Percentiles rank a stretch among this genome's conserved stretches.
These are phyloP conservation scores for Zapornia atra DNA, from an alignment of 2,113 vertebrate genomes.

Conservation along the genomic window DNA sequence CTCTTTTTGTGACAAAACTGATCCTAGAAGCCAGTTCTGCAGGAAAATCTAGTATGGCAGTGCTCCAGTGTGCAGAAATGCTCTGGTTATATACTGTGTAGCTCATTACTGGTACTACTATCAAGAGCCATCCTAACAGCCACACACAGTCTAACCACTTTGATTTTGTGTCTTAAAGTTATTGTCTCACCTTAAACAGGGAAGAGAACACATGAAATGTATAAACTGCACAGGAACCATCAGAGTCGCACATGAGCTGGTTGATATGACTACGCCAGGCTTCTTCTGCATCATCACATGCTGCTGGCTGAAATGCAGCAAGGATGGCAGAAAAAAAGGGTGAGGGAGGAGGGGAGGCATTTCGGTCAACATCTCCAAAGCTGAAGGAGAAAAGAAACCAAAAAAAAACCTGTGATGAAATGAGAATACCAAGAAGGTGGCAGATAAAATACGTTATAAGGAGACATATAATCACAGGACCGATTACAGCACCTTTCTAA, in stretches of 20 bases:
- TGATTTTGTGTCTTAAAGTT: not conserved
- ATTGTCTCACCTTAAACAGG: constrained; percentile 89
- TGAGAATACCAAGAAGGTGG: not conserved
- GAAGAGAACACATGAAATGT: constrained; percentile 98
- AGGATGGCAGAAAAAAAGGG: constrained; percentile 97
- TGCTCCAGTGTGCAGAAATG: not conserved
- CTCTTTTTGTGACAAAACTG: not conserved
- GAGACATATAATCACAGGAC: not conserved
- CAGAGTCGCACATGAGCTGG: constrained; percentile 93
- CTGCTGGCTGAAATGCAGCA: constrained; percentile 90
- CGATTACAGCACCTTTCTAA: not conserved
- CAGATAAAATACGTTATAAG: not conserved
- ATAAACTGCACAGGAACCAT: constrained; percentile 96
- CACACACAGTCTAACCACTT: not conserved
- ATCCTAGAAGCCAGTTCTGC: not conserved
- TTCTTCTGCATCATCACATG: constrained; percentile 85
- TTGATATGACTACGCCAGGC: constrained; percentile 95
- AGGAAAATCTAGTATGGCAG: not conserved
- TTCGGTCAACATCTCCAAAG: constrained; percentile 84
- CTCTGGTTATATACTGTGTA: not conserved
- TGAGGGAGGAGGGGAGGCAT: constrained; percentile 88
- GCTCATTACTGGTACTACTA: not conserved
- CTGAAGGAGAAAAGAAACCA: constrained; percentile 62
- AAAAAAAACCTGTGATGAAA: not conserved
- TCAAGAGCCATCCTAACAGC: not conserved